phyloP scores from a whole-genome alignment of 2,888 invertebrate species.

The Chloromyia formosa region DNA sequence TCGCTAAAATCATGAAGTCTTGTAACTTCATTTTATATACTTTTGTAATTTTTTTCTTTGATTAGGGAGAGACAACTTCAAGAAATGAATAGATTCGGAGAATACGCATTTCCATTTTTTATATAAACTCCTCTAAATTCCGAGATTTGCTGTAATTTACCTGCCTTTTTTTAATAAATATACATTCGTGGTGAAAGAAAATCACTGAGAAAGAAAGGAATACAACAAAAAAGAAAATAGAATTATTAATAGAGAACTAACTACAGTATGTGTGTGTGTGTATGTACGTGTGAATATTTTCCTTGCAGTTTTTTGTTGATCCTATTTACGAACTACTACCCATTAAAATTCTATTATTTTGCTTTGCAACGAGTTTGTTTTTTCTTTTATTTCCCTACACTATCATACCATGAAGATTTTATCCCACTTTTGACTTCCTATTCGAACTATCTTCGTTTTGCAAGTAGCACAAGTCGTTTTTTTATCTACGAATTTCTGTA shows the following conservation, averaged over 20 bases:
- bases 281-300: slow-evolving; percentile 22
- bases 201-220: background rate
- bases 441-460: background rate
- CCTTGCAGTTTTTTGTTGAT: slow-evolving; percentile 18
- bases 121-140: too few species aligned
- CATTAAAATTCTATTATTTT: slow-evolving; percentile 37
- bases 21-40: too few species aligned
- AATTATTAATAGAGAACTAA: slow-evolving; percentile 17
- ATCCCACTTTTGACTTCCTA: too few species aligned
- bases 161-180: too few species aligned
- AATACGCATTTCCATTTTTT: background rate
- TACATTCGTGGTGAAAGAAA: background rate
- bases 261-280: slow-evolving; percentile 2
- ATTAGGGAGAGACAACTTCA: too few species aligned
- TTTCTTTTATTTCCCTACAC: background rate
- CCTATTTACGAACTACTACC: slow-evolving; percentile 27
- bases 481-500: slow-evolving; percentile 24
- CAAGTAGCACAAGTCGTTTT: slow-evolving; percentile 12
- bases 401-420: too few species aligned
- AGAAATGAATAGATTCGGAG: too few species aligned
- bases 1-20: background rate
- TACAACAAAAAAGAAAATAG: slow-evolving; percentile 2
- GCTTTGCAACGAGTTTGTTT: slow-evolving; percentile 27
- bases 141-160: too few species aligned
- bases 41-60: too few species aligned